Evolutionary conservation across 2,797 vertebrate genomes (phyloP).

Genomic region (Pteronotus mesoamericanus): DNA sequence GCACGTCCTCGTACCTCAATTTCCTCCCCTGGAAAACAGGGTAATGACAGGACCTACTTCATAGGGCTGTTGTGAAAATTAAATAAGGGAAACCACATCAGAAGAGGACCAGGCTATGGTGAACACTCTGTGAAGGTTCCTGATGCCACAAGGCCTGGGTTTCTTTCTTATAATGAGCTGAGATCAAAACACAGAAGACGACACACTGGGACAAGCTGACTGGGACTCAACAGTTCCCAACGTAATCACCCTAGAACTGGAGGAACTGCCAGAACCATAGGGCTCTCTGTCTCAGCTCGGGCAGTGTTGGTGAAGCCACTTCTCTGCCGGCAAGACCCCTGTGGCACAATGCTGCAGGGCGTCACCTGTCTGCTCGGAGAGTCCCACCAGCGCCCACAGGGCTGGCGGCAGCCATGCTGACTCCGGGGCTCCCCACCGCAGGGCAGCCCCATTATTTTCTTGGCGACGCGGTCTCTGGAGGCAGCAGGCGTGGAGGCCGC

Average conservation of each 20-base stretch:
- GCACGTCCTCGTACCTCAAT: not conserved
- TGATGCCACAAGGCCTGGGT: not conserved
- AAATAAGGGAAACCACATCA: not conserved
- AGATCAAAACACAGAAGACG: not conserved
- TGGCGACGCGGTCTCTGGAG: not conserved
- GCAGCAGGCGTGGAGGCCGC: not conserved
- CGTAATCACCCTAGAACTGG: not conserved
- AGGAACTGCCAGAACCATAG: not conserved
- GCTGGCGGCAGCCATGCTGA: accelerated
- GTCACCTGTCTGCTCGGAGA: not conserved
- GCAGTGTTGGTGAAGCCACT: not conserved
- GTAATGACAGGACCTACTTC: not conserved
- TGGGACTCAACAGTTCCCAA: not conserved
- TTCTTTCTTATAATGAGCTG: not conserved
- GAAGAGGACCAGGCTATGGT: not conserved
- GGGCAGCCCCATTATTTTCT: not conserved
- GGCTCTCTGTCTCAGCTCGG: not conserved
- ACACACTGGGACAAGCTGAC: not conserved
- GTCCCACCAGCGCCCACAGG: accelerated
- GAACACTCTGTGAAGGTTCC: not conserved
- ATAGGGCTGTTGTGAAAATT: not conserved
- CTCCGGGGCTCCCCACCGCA: accelerated
- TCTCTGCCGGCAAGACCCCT: not conserved
- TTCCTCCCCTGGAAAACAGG: not conserved
- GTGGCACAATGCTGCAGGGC: not conserved